Evolutionary conservation across 1,140 invertebrate species (phyloP), one percentile per base, ranked within the genome.

Genomic region (Cyphomyrmex costatus): DNA sequence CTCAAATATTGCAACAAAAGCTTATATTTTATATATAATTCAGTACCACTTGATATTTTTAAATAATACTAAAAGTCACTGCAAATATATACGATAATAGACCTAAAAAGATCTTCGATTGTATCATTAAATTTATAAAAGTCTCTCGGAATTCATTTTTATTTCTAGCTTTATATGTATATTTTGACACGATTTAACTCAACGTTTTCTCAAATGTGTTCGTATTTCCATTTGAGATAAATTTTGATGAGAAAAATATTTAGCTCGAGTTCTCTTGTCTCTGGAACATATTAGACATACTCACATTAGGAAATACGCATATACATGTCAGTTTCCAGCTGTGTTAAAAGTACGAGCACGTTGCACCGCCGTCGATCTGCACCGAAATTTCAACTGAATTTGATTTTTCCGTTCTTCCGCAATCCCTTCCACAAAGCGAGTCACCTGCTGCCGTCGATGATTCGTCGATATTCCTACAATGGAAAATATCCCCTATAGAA

Each of bases 381-480:
- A 53, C 61, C 78, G 77, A 87, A 91, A 91, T 91, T 91, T 91
- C 76, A 56, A 51, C 60, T 60, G n/a, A 91, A 91, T 91, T 91
- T 66, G 70, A 91, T 91, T 91, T 88, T 91, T 88, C 89, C 85
- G 70, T 88, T 80, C 63, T 71, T 88, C 36, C 65, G n/a, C 30
- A 61, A 21, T 53, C 60, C 70, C 33, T 46, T 46, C 27, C 56
- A 73, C 82, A 89, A 93, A 92, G 91, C 91, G 92, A 92, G 92
- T 91, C 88, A 87, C 84, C 73, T 78, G 87, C 86, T 91, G 88
- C 89, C 79, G 84, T 88, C 91, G 90, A 93, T 92, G 91, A 93
- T 92, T 93, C 88, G 91, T 90, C 91, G 88, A 92, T 94, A 93
- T 93, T 92, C 88, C 92, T 90, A 89, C 87, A 92, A 88, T 89